Conservation (phyloP, 1,140 invertebrate genomes). For the Aphidius ervi region DNA sequence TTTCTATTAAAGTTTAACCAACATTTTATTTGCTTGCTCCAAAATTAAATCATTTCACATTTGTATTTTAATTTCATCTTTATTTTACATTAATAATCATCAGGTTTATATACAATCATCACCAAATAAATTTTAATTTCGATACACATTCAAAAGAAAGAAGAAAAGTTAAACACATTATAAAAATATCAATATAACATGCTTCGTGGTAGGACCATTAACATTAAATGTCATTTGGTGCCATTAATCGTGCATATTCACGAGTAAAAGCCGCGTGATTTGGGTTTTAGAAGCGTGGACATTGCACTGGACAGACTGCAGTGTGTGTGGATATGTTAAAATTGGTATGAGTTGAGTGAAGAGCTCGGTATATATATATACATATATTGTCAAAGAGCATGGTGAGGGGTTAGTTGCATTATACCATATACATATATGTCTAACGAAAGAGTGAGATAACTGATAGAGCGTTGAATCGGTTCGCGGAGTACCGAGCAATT, state of each 20-base stretch:
- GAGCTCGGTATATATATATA: conserved; percentile 4
- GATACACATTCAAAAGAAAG: conserved; percentile 6
- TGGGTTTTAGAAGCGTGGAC: conserved; percentile 1
- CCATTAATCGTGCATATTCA: conserved; percentile 41
- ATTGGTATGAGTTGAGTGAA: conserved; percentile 3
- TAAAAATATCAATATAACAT: conserved; percentile 12
- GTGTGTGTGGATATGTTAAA: conserved; percentile 5
- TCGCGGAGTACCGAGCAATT: conserved; percentile 46
- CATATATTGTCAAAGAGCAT: background rate
- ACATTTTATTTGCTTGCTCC: no score
- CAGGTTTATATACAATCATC: no score
- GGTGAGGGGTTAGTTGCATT: conserved; percentile 24
- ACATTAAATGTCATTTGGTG: conserved; percentile 20
- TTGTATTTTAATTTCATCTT: no score
- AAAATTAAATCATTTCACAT: no score
- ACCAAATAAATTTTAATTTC: background rate
- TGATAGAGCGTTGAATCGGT: conserved; percentile 45
- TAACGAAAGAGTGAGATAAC: conserved; percentile 26
- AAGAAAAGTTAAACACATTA: background rate
- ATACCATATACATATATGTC: conserved; percentile 24
- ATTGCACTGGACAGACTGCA: background rate
- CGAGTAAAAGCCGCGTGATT: conserved; percentile 40
- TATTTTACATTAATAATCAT: no score
- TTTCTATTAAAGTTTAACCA: no score
- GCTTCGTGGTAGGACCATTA: conserved; percentile 14